phyloP scores from a whole-genome alignment of 2,113 vertebrate species.

The Saimiri boliviensis region DNA sequence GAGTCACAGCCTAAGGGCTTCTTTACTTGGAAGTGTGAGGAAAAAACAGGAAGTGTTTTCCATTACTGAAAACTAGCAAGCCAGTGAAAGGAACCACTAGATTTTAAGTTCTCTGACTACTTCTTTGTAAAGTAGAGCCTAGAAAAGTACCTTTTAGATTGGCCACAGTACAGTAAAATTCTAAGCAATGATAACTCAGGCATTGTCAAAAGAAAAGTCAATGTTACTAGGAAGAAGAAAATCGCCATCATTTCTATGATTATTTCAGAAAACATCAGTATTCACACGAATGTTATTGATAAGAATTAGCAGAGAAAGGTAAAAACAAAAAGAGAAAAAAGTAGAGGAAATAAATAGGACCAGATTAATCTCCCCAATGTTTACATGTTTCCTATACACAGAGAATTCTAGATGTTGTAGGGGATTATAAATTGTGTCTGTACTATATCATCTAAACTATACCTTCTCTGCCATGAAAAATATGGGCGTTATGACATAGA shows the following conservation, averaged over 20 bases:
- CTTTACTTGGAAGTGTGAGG: not conserved
- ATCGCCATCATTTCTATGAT: not conserved
- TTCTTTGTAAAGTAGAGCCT: not conserved
- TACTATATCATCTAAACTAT: not conserved
- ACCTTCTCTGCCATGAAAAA: constrained; percentile 15
- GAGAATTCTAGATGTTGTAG: not conserved
- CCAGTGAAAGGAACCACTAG: not conserved
- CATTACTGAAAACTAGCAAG: not conserved
- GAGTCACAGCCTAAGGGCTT: not conserved
- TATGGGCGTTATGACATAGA: not conserved
- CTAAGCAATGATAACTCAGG: not conserved
- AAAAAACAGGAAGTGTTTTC: not conserved
- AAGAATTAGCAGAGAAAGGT: not conserved
- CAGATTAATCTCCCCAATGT: not conserved
- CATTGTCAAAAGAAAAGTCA: not conserved
- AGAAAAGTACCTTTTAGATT: not conserved
- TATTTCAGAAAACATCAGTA: not conserved
- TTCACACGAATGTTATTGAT: not conserved
- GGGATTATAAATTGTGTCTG: not conserved
- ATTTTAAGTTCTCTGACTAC: not conserved
- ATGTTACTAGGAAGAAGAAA: not conserved
- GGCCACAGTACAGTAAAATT: not conserved
- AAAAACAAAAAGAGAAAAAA: not conserved
- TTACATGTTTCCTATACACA: not conserved
- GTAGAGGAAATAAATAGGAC: not conserved